A percentile compares a stretch with the other conserved stretches of the same genome.
Evolutionary conservation across 2,113 vertebrate species (phyloP).

Genomic region (Nasalis larvatus): DNA sequence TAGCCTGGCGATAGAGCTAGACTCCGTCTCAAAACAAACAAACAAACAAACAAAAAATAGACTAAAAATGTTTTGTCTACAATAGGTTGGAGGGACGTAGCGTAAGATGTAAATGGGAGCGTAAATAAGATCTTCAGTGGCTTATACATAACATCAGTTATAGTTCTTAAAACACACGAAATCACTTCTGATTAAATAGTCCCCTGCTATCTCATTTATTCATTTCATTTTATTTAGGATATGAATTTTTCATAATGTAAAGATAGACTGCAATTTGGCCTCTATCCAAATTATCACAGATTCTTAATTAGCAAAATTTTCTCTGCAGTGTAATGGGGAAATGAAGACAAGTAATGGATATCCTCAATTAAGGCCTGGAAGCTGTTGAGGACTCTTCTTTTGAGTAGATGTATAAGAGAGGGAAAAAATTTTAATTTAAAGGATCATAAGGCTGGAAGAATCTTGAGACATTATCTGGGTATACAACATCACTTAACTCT

Average conservation of each 20-base stretch:
- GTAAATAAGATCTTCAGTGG: not conserved
- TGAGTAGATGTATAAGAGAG: not conserved
- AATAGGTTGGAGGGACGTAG: not conserved
- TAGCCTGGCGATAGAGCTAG: too few species aligned
- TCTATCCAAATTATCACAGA: not conserved
- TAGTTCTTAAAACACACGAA: not conserved
- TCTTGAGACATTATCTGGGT: not conserved
- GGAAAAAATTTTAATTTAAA: not conserved
- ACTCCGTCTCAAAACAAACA: too few species aligned
- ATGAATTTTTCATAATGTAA: not conserved
- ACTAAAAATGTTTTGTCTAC: not conserved
- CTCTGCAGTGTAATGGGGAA: not conserved
- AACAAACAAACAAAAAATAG: not conserved
- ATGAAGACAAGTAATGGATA: not conserved
- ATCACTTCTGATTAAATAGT: not conserved
- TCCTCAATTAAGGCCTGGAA: not conserved
- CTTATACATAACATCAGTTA: not conserved
- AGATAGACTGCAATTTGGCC: not conserved
- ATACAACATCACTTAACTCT: not conserved
- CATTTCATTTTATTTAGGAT: slow-evolving; percentile 23
- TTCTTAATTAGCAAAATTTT: not conserved
- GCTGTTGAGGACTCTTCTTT: not conserved
- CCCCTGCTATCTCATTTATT: not conserved
- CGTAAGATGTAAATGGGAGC: not conserved
- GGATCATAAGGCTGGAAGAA: not conserved